phyloP scores from a whole-genome alignment of 2,797 vertebrate species.

The Trachurus trachurus region DNA sequence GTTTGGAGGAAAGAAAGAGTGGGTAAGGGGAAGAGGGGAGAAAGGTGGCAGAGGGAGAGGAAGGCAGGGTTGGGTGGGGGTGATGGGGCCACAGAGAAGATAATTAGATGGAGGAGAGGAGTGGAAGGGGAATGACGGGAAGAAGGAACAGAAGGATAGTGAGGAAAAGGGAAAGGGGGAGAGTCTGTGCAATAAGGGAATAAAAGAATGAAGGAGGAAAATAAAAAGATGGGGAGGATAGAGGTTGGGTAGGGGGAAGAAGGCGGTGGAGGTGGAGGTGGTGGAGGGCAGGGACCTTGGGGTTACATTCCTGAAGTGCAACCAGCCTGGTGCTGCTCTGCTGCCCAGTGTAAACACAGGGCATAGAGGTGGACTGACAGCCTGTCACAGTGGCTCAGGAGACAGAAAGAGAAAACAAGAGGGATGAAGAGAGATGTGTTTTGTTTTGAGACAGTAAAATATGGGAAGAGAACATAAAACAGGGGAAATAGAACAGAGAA shows the following conservation, averaged over 20 bases:
- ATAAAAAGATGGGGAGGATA: conserved; percentile 42
- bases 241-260: conserved; percentile 21
- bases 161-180: conserved; percentile 26
- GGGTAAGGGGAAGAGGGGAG: conserved; percentile 27
- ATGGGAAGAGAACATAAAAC: background rate
- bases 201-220: conserved; percentile 32
- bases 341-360: conserved; percentile 77
- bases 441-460: conserved; percentile 2
- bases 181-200: conserved; percentile 34
- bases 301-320: conserved; percentile 82
- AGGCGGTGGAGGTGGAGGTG: conserved; percentile 1
- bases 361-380: conserved; percentile 66
- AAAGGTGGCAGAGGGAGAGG: conserved; percentile 43
- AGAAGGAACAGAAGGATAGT: conserved; percentile 26
- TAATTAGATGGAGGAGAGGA: conserved; percentile 48
- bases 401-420: conserved; percentile 17
- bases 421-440: conserved; percentile 13
- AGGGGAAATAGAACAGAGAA: background rate
- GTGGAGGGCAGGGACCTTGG: conserved; percentile 56
- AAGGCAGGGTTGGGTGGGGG: conserved; percentile 11
- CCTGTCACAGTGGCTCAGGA: conserved; percentile 65
- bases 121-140: conserved; percentile 3
- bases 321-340: conserved; percentile 72
- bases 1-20: conserved; percentile 26
- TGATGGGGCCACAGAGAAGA: conserved; percentile 31